These are phyloP conservation scores for Channa argus DNA, from an alignment of 2,113 vertebrate genomes.

Conservation along the genomic window DNA sequence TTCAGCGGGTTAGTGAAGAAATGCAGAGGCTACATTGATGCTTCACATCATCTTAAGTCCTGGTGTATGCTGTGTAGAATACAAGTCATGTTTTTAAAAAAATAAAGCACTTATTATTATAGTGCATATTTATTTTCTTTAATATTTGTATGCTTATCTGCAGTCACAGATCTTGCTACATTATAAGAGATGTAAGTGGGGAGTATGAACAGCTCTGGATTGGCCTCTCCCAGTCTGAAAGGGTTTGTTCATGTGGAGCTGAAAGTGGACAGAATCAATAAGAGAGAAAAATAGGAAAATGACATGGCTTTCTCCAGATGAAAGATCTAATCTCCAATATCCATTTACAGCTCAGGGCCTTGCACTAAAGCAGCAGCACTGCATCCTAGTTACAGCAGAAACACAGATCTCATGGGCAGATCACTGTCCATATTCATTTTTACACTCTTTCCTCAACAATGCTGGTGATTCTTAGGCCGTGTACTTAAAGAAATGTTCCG, in stretches of 20 bases:
- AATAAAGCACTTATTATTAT: slow-evolving; percentile 22
- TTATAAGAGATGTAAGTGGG: slow-evolving; percentile 61
- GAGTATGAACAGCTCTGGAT: slow-evolving; percentile 69
- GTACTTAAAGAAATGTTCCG: slow-evolving; percentile 21
- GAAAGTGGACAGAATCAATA: slow-evolving; percentile 86
- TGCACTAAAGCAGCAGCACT: slow-evolving; percentile 70
- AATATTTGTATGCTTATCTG: slow-evolving; percentile 37
- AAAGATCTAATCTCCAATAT: slow-evolving; percentile 87
- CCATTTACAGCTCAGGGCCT: slow-evolving; percentile 84
- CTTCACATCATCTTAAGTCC: slow-evolving; percentile 15
- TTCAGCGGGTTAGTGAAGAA: neutral
- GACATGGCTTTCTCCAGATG: slow-evolving; percentile 85
- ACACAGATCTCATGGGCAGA: slow-evolving; percentile 50
- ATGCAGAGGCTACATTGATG: neutral
- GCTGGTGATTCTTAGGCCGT: slow-evolving; percentile 7
- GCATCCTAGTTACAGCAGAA: slow-evolving; percentile 67
- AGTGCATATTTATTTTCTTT: slow-evolving; percentile 43
- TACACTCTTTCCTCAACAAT: slow-evolving; percentile 31
- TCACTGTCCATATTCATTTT: slow-evolving; percentile 45
- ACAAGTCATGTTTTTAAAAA: neutral
- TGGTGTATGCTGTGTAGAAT: slow-evolving; percentile 6
- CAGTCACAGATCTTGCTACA: slow-evolving; percentile 46
- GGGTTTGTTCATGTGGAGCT: slow-evolving; percentile 82
- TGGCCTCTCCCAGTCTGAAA: slow-evolving; percentile 68
- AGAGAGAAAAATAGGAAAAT: slow-evolving; percentile 85